phyloP scores from a whole-genome alignment of 2,888 invertebrate genomes.

The Drosophila pseudotalamancana region DNA sequence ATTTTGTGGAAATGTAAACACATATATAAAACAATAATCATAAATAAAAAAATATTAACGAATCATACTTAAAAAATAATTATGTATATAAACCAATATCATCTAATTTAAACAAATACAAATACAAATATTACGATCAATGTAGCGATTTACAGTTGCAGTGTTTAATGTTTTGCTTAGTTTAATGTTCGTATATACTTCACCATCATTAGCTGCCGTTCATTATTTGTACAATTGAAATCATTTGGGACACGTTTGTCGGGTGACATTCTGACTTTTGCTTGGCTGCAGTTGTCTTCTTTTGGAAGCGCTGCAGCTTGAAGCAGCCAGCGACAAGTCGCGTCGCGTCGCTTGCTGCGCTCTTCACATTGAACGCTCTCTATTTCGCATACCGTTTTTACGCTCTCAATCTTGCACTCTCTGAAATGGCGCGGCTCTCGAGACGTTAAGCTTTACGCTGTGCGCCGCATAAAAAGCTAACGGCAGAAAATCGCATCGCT shows the following conservation, averaged over 20 bases:
- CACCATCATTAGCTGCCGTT: too few relatives aligned
- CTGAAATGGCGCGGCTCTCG: conserved; percentile 35
- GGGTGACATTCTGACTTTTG: conserved; percentile 42
- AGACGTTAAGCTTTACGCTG: conserved; percentile 53
- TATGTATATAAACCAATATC: neutral
- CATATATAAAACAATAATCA: neutral
- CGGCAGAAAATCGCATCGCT: conserved; percentile 68
- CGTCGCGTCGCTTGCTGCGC: conserved; percentile 51
- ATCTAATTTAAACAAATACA: too few relatives aligned
- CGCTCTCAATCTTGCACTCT: conserved; percentile 43
- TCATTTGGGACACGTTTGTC: conserved; percentile 38
- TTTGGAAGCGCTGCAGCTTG: conserved; percentile 50
- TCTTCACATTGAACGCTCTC: conserved; percentile 33
- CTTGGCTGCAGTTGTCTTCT: conserved; percentile 62
- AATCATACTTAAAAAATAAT: neutral
- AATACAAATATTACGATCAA: too few relatives aligned
- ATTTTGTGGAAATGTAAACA: neutral
- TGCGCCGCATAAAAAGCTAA: conserved; percentile 61
- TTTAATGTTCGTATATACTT: too few relatives aligned
- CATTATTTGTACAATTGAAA: conserved; percentile 1
- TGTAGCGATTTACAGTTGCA: too few relatives aligned
- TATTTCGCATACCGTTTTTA: conserved; percentile 17
- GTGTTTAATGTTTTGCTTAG: too few relatives aligned
- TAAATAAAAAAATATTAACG: neutral
- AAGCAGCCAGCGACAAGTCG: conserved; percentile 57